These are phyloP conservation scores for Meriones unguiculatus DNA, from an alignment of 2,113 vertebrate species.

Conservation along the genomic window DNA sequence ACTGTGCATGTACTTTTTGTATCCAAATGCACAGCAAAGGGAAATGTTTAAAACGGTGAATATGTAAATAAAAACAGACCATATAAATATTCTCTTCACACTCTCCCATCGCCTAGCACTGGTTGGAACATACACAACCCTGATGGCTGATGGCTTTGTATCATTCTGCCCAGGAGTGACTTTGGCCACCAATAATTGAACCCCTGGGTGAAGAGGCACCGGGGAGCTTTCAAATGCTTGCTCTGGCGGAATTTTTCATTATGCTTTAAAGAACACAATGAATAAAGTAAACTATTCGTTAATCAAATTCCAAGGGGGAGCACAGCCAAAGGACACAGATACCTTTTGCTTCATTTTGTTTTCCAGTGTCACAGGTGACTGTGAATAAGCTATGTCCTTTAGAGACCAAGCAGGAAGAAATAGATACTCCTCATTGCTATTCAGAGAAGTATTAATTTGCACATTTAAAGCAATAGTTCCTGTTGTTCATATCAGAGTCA, in stretches of 20 bases:
- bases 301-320: conserved; percentile 70
- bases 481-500: conserved; percentile 31
- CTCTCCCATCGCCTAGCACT: background rate
- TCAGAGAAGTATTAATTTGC: conserved; percentile 41
- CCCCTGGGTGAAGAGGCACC: background rate
- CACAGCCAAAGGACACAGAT: conserved; percentile 36
- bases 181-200: background rate
- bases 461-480: conserved; percentile 57
- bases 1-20: background rate
- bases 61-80: background rate
- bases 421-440: background rate
- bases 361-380: conserved; percentile 40
- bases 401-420: conserved; percentile 27
- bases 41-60: background rate
- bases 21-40: background rate
- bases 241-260: conserved; percentile 50
- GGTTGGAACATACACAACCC: background rate
- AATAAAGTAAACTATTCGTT: conserved; percentile 62
- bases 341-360: conserved; percentile 5
- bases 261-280: conserved; percentile 50
- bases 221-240: conserved; percentile 21
- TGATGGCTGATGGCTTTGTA: background rate
- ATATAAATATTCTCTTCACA: background rate
- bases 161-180: conserved; percentile 38
- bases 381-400: conserved; percentile 24